Conservation (phyloP, 2,888 invertebrate species). For the Xestoiulus laeticollis region DNA sequence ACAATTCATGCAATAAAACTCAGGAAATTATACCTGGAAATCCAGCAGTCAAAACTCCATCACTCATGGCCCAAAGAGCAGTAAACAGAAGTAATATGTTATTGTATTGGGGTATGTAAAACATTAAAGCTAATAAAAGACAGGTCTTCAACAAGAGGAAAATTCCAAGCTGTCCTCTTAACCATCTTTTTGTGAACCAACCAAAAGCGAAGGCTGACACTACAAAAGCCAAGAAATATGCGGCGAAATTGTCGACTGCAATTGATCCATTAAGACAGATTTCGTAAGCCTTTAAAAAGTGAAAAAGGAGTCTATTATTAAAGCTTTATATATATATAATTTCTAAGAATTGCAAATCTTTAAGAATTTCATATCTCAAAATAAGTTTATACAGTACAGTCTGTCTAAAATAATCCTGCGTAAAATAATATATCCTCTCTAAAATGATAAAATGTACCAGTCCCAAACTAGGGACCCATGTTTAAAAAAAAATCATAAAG, state of each 20-base stretch:
- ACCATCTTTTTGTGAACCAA: slow-evolving; percentile 12
- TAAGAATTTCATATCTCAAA: neutral
- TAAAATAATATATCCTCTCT: too few relatives aligned
- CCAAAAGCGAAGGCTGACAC: neutral
- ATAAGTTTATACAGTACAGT: too few relatives aligned
- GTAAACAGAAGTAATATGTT: slow-evolving; percentile 45
- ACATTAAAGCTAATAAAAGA: slow-evolving; percentile 27
- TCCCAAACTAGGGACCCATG: too few relatives aligned
- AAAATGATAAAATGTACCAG: too few relatives aligned
- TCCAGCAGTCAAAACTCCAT: slow-evolving; percentile 40
- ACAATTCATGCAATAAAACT: neutral
- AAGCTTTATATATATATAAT: too few relatives aligned
- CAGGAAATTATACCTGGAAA: neutral
- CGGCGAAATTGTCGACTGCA: neutral
- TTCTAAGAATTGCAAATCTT: neutral
- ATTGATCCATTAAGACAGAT: neutral
- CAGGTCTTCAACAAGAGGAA: slow-evolving; percentile 24
- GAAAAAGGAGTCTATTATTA: neutral
- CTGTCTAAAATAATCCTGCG: too few relatives aligned
- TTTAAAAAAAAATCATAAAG: too few relatives aligned
- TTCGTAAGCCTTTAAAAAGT: neutral
- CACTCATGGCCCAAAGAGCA: slow-evolving; percentile 42
- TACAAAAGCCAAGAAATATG: slow-evolving; percentile 30
- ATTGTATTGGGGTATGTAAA: slow-evolving; percentile 20
- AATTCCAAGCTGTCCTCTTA: slow-evolving; percentile 40